These are phyloP conservation scores for Sebastes matsubarae DNA, from an alignment of 2,797 vertebrate species.

Conservation along the genomic window DNA sequence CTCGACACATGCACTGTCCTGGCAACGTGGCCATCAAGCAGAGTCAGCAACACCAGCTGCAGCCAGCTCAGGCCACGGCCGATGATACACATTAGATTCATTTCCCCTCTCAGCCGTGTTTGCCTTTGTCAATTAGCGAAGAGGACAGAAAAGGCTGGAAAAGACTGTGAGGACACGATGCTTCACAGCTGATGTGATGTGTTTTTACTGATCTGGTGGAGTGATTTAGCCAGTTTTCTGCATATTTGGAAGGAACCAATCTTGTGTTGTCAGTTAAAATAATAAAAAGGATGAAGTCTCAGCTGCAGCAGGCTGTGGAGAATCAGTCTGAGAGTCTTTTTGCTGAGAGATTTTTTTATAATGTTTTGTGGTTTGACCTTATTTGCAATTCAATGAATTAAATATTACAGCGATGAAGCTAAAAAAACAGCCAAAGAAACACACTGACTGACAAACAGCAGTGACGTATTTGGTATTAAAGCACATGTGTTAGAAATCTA, in stretches of 20 bases:
- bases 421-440: background rate
- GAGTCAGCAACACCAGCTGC: conserved; percentile 55
- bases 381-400: conserved; percentile 3
- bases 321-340: background rate
- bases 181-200: conserved; percentile 6
- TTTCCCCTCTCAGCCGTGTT: conserved; percentile 64
- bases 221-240: background rate
- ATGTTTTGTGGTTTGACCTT: background rate
- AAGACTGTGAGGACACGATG: background rate
- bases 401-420: background rate
- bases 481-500: background rate
- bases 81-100: conserved; percentile 58
- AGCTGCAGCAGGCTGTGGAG: background rate
- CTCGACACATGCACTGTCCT: conserved; percentile 36
- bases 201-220: background rate
- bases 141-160: conserved; percentile 29
- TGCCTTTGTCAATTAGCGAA: conserved; percentile 57
- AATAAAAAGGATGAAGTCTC: background rate
- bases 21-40: conserved; percentile 55
- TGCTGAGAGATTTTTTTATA: background rate
- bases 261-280: background rate
- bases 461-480: background rate
- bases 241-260: conserved; percentile 3
- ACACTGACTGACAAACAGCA: background rate
- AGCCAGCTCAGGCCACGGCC: conserved; percentile 22